These are phyloP conservation scores for Taeniopygia guttata DNA, from an alignment of 2,797 vertebrate genomes.

Conservation along the genomic window DNA sequence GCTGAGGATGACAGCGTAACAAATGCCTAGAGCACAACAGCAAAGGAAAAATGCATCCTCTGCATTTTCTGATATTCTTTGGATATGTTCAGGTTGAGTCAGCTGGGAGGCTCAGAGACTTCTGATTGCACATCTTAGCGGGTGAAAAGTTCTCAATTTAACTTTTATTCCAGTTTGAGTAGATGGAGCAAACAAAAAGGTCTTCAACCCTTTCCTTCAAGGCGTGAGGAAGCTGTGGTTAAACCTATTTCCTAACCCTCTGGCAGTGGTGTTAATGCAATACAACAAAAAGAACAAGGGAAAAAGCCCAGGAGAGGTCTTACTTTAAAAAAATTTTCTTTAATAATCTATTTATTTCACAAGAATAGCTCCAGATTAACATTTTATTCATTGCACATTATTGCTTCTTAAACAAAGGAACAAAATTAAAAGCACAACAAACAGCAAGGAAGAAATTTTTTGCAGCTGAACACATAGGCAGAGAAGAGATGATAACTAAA, in stretches of 20 bases:
- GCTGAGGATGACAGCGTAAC: neutral
- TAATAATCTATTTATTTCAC: neutral
- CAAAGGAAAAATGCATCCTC: neutral
- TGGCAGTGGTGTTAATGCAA: neutral
- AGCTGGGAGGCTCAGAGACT: neutral
- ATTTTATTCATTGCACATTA: neutral
- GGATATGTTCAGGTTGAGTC: neutral
- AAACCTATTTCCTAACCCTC: neutral
- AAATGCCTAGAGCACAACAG: neutral
- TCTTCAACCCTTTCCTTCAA: neutral
- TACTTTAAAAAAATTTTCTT: too few relatives aligned
- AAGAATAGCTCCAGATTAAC: neutral
- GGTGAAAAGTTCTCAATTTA: neutral
- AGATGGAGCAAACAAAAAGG: neutral
- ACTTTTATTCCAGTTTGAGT: neutral
- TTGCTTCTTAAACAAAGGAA: neutral
- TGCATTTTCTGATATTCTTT: neutral
- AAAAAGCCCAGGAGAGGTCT: neutral
- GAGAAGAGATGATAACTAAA: neutral
- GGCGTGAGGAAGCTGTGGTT: neutral
- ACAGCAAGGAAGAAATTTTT: neutral
- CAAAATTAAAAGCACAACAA: neutral
- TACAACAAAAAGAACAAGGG: neutral
- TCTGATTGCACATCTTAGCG: neutral
- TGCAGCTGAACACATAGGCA: neutral